A percentile compares a stretch with the other conserved stretches of the same genome.
phyloP scores from a whole-genome alignment of 2,797 vertebrate species.

The Argyrosomus regius region DNA sequence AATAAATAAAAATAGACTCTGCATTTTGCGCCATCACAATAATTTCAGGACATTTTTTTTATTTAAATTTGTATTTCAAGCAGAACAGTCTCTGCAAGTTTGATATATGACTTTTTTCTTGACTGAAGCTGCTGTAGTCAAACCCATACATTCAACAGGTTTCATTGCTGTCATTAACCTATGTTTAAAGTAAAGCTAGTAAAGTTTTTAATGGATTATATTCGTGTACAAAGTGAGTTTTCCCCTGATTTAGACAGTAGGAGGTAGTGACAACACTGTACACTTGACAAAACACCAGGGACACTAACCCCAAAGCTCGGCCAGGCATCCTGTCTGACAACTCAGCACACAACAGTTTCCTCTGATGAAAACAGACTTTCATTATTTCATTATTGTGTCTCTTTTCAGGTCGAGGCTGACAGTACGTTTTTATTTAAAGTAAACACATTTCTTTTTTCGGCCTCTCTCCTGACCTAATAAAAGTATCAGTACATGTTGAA shows the following conservation, averaged over 20 bases:
- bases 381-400: conserved; percentile 5
- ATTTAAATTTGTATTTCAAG: background rate
- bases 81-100: background rate
- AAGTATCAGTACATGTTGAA: background rate
- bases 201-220: background rate
- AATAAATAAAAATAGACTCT: no score
- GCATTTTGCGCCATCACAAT: no score
- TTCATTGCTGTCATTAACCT: background rate
- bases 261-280: background rate
- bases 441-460: background rate
- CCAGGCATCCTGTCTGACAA: conserved; percentile 3
- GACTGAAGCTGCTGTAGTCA: background rate
- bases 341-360: background rate
- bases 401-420: background rate
- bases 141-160: background rate
- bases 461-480: conserved; percentile 1
- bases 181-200: background rate
- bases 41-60: background rate
- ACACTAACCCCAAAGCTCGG: background rate
- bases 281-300: conserved; percentile 12
- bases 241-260: background rate
- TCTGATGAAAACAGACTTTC: background rate
- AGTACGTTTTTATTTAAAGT: conserved; percentile 11
- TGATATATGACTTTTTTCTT: background rate
- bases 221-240: background rate